Evolutionary conservation across 92 coral and sea anemone species (phyloP).

Genomic region (Porites lobata): DNA sequence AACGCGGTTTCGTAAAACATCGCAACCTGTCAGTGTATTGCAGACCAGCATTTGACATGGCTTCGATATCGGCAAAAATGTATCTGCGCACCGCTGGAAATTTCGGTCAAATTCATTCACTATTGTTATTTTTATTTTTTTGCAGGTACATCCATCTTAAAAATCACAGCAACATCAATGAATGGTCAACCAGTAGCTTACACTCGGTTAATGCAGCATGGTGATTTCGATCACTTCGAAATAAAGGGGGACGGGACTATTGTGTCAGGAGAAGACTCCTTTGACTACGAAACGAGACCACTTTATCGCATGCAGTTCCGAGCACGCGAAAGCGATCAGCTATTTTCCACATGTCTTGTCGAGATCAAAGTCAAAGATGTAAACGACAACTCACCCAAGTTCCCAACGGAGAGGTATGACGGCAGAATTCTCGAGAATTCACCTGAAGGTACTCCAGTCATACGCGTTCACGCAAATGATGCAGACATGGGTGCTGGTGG

Average conservation of each 20-base stretch:
- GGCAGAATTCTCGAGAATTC: conserved; percentile 83
- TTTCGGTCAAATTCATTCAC: too few species aligned
- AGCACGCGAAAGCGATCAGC: conserved; percentile 69
- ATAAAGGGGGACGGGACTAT: conserved; percentile 56
- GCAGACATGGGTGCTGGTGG: conserved; percentile 70
- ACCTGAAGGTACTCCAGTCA: conserved; percentile 68
- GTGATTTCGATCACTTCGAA: conserved; percentile 49
- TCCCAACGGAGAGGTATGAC: conserved; percentile 57
- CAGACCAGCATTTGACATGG: too few species aligned
- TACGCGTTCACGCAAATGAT: conserved; percentile 78
- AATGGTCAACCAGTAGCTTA: conserved; percentile 39
- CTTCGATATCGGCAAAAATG: too few species aligned
- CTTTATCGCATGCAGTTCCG: conserved; percentile 73
- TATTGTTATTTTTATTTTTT: background rate
- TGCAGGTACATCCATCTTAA: conserved; percentile 31
- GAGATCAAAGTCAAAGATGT: conserved; percentile 72
- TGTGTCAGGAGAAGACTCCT: conserved; percentile 36
- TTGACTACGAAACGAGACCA: conserved; percentile 56
- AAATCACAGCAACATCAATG: conserved; percentile 55
- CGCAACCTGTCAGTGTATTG: too few species aligned
- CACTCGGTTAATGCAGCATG: conserved; percentile 32
- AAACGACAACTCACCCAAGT: conserved; percentile 90
- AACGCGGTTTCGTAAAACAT: too few species aligned
- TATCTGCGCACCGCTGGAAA: too few species aligned
- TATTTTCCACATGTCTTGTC: conserved; percentile 78